Evolutionary conservation across 1,140 invertebrate species (phyloP).

Genomic region (Camponotus vicinus): DNA sequence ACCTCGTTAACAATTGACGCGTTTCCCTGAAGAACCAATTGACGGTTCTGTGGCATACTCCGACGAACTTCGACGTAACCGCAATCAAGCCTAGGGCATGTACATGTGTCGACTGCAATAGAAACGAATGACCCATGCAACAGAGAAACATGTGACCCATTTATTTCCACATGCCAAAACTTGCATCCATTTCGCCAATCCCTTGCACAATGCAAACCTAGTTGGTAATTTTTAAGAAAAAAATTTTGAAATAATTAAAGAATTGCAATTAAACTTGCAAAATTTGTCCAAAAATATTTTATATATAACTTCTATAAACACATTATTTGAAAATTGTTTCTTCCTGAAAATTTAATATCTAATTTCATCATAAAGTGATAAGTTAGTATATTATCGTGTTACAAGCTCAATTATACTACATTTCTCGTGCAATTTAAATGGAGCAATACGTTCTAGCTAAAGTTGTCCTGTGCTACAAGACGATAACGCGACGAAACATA

Average conservation of each 20-base stretch:
- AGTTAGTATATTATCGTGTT: not conserved
- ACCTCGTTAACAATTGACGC: constrained; percentile 60
- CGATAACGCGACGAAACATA: constrained; percentile 75
- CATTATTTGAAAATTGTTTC: not conserved
- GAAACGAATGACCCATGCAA: constrained; percentile 10
- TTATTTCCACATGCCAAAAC: constrained; percentile 10
- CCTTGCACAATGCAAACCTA: not conserved
- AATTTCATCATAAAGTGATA: not conserved
- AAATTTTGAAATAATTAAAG: not conserved
- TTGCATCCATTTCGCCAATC: constrained; percentile 11
- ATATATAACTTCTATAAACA: not conserved
- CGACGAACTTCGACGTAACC: constrained; percentile 57
- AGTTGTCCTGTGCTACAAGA: constrained; percentile 69
- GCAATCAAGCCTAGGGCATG: constrained; percentile 62
- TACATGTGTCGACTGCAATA: constrained; percentile 57
- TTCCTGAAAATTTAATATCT: not conserved
- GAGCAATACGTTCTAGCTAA: constrained; percentile 67
- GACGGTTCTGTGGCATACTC: constrained; percentile 54
- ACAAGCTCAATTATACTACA: not conserved
- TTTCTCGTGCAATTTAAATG: constrained; percentile 70
- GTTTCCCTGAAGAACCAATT: constrained; percentile 61
- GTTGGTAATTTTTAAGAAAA: not conserved
- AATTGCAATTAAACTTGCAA: not conserved
- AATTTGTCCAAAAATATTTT: not conserved
- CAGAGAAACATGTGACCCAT: not conserved